Base-by-base conservation (phyloP, 2,797 vertebrate genomes). In the Leuciscus waleckii region DNA sequence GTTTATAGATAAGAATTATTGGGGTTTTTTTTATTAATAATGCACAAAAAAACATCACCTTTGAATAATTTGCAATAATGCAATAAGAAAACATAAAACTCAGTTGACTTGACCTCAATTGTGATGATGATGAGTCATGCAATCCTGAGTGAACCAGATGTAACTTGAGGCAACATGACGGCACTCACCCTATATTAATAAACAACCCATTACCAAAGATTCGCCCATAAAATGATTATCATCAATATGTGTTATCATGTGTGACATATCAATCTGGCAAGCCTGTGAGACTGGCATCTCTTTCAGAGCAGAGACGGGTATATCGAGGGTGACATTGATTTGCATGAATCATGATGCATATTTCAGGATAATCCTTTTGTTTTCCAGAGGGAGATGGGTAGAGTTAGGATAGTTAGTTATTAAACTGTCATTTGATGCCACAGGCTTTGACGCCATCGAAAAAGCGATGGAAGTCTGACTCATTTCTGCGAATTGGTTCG, bases 61-160 rank as follows among this genome's bases (percentile, higher is more conserved):
- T 37, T 56, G 7, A 56, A 56, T 23, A 56, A 23, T 56, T 8
- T 56, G 29, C 29, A 76, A 54, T 16, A 65, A 41, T 19, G n/a
- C 16, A 23, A 10, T 56, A 14, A 19, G 32, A 77, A 56, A 69
- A 32, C 82, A 46, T 46, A 63, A 54, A 83, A 67, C 23, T 13
- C 56, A 13, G 39, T 26, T 54, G 41, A 35, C 43, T 68, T 84
- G 82, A 84, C 83, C 83, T 84, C 49, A 61, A 32, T 46, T 32
- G 46, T 84, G 63, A 37, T 23, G 73, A 32, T 69, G 82, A 84
- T 70, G 82, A 84, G 49, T 84, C 83, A 78, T 26, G 76, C 63
- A 58, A 43, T 70, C 74, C 63, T 56, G 46, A 77, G n/a, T 5
- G 16, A 75, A 75, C 43, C 71, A 54, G 73, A 68, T 51, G 75